Percentiles rank a stretch among this genome's conserved stretches.
Evolutionary conservation across 2,888 invertebrate species (phyloP).

Genomic region (Ceriagrion tenellum): DNA sequence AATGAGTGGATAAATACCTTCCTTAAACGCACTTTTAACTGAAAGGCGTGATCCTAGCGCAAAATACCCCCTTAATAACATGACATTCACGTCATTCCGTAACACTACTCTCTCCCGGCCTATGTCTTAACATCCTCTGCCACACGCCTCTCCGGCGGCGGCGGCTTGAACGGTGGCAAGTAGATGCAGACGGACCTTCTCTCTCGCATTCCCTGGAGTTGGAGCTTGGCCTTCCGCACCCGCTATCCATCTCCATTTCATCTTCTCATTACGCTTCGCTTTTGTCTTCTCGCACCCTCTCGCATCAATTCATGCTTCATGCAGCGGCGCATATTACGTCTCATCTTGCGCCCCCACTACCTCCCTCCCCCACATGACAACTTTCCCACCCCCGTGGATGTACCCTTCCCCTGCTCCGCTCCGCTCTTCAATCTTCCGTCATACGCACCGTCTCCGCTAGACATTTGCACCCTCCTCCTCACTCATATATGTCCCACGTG

Average conservation of each 20-base stretch:
- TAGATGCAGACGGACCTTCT: too few relatives aligned
- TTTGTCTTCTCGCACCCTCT: background rate
- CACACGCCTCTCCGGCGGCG: too few relatives aligned
- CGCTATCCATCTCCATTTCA: constrained; percentile 24
- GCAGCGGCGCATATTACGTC: constrained; percentile 1
- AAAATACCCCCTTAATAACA: too few relatives aligned
- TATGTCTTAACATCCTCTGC: too few relatives aligned
- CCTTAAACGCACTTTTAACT: too few relatives aligned
- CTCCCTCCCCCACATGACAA: background rate
- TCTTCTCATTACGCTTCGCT: constrained; percentile 15
- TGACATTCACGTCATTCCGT: too few relatives aligned
- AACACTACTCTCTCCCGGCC: too few relatives aligned
- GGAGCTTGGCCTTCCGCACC: background rate
- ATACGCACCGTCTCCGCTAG: background rate
- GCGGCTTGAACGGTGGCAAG: too few relatives aligned
- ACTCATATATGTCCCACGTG: too few relatives aligned
- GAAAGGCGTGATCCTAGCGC: too few relatives aligned
- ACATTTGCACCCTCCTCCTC: background rate
- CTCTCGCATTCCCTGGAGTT: background rate
- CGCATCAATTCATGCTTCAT: background rate
- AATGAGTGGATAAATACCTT: too few relatives aligned
- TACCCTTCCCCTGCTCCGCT: background rate
- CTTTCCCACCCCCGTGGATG: background rate
- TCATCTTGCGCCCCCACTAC: background rate
- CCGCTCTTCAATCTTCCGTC: background rate